A percentile compares a stretch with the other conserved stretches of the same genome.
phyloP scores from a whole-genome alignment of 2,797 vertebrate species.

The Sandelia bainsii region DNA sequence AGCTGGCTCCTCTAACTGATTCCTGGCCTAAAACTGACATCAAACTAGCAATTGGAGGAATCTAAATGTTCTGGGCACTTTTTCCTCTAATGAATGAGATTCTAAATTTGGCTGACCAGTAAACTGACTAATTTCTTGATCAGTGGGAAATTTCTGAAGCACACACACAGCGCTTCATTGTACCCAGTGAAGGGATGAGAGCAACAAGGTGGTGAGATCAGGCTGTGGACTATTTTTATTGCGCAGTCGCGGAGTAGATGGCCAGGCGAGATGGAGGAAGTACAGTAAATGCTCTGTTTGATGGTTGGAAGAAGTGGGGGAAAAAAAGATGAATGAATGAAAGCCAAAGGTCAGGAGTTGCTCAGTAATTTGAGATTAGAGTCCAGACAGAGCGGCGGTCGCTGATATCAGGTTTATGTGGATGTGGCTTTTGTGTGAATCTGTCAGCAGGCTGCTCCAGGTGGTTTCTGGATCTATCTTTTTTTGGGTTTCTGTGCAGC shows the following conservation, averaged over 20 bases:
- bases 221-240: constrained; percentile 18
- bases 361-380: constrained; percentile 35
- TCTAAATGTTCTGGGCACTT: neutral
- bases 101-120: neutral
- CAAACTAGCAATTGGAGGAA: neutral
- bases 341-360: constrained; percentile 41
- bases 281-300: constrained; percentile 27
- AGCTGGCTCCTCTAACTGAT: neutral
- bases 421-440: constrained; percentile 16
- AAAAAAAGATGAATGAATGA: constrained; percentile 2
- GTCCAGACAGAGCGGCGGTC: neutral
- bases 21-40: neutral
- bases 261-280: constrained; percentile 21
- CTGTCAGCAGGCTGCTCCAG: neutral
- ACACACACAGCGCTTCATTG: neutral
- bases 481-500: constrained; percentile 11
- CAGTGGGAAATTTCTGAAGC: neutral
- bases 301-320: neutral
- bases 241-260: neutral
- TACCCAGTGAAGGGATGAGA: neutral
- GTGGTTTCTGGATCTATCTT: neutral
- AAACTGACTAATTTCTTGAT: constrained; percentile 7
- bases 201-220: neutral
- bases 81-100: neutral
- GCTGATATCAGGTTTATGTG: constrained; percentile 1